Conservation (phyloP, 2,797 vertebrate species). For the Lycodopsis pacificus region DNA sequence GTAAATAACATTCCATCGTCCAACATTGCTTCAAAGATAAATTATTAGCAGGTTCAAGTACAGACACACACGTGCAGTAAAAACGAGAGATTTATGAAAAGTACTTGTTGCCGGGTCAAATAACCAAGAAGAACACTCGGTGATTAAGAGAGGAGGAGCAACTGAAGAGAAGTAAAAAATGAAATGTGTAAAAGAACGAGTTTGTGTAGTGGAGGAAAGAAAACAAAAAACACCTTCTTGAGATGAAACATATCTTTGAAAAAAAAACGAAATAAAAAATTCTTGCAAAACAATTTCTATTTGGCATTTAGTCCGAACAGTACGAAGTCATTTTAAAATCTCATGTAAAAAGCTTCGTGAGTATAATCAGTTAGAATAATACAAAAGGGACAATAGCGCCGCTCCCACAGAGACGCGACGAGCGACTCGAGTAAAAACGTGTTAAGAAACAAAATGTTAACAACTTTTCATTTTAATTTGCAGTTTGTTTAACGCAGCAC, state of each 20-base stretch:
- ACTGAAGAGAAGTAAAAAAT: background rate
- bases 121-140: too few species aligned
- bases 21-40: background rate
- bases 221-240: background rate
- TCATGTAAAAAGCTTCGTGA: conserved; percentile 27
- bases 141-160: background rate
- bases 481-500: background rate
- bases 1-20: background rate
- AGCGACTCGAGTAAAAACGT: background rate
- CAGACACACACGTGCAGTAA: background rate
- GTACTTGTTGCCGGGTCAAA: background rate
- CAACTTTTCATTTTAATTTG: background rate
- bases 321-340: conserved; percentile 35
- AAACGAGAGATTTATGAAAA: background rate
- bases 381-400: conserved; percentile 48
- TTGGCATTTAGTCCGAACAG: conserved; percentile 48
- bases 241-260: conserved; percentile 46
- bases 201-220: background rate
- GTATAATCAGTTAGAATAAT: background rate
- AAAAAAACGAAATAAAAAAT: background rate
- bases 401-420: conserved; percentile 31
- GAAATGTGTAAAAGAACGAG: background rate
- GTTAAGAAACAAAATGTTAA: background rate
- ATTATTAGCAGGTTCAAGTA: conserved; percentile 3
- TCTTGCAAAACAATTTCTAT: conserved; percentile 5